These are phyloP conservation scores for Leptosomus discolor DNA, from an alignment of 2,113 vertebrate species.

Conservation along the genomic window DNA sequence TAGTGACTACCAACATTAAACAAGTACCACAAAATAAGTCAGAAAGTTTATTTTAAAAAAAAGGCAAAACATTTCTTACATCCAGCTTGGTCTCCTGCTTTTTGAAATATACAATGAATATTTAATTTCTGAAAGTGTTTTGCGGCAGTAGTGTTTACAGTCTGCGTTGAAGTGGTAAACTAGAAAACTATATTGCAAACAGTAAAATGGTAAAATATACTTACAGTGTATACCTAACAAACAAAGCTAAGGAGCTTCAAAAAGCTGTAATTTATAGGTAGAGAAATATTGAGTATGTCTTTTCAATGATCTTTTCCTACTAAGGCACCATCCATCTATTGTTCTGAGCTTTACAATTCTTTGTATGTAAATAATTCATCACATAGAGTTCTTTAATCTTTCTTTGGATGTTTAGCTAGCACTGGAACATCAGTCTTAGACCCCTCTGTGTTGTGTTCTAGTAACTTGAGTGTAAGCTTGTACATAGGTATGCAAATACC, in stretches of 20 bases:
- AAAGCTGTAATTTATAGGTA: neutral
- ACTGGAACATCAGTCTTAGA: neutral
- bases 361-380: neutral
- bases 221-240: neutral
- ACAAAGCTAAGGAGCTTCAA: neutral
- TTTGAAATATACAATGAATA: constrained; percentile 6
- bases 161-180: neutral
- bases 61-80: neutral
- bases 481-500: neutral
- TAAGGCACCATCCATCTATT: neutral
- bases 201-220: neutral
- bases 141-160: neutral
- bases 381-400: neutral
- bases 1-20: neutral
- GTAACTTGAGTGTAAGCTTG: neutral
- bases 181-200: constrained; percentile 3
- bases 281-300: neutral
- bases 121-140: constrained; percentile 5
- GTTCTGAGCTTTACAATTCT: neutral
- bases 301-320: neutral
- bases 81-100: neutral
- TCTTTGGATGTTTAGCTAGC: neutral
- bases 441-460: neutral
- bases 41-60: neutral
- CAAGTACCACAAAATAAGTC: neutral